phyloP scores from a whole-genome alignment of 92 coral and sea anemone species.

The Parazoanthus atlanticus region DNA sequence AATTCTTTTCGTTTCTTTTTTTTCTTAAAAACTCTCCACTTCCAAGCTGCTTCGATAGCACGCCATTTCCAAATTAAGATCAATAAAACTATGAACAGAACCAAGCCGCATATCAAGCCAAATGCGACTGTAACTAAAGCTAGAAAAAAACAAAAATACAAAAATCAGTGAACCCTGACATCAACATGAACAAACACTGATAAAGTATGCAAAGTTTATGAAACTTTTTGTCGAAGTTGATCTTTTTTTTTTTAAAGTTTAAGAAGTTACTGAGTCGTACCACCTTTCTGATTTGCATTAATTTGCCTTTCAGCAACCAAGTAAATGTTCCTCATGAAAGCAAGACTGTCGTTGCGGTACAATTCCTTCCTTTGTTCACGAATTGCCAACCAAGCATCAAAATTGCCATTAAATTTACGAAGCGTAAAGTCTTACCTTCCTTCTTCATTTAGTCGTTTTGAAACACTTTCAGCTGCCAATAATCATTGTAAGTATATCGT shows the following conservation, averaged over 20 bases:
- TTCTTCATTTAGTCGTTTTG: constrained; percentile 12
- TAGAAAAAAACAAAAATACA: constrained; percentile 18
- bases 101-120: constrained; percentile 30
- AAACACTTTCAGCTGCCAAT: not conserved
- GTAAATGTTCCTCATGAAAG: not conserved
- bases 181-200: not conserved
- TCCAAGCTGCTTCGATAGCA: constrained; percentile 32
- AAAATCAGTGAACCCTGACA: constrained; percentile 2
- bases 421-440: constrained; percentile 19
- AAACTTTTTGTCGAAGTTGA: not conserved
- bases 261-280: not conserved
- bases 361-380: not conserved
- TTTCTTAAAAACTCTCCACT: constrained; percentile 26
- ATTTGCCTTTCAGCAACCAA: not conserved
- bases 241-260: not conserved
- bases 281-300: not conserved
- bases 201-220: not conserved
- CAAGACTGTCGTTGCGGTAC: not conserved
- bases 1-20: constrained; percentile 4
- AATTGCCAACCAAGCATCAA: not conserved
- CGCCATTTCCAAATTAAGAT: constrained; percentile 38
- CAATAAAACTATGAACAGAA: constrained; percentile 14
- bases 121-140: constrained; percentile 37
- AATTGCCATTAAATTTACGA: not conserved
- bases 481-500: not conserved